Evolutionary conservation across 2,888 invertebrate genomes (phyloP), one percentile per base, ranked within the genome.

Genomic region (Drosophila flavopinicola): DNA sequence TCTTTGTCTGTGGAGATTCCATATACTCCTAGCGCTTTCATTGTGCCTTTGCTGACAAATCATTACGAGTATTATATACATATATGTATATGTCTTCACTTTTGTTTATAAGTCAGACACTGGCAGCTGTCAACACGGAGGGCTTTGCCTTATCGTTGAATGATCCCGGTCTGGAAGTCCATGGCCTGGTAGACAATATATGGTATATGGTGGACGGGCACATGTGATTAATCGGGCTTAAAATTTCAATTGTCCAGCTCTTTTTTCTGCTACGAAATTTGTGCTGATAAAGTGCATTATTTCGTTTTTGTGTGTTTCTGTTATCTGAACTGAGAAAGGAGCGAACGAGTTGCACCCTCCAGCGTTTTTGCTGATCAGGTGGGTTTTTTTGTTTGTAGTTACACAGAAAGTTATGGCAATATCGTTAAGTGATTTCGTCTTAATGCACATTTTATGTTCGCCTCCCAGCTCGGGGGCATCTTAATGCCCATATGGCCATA

Each of bases 201-300:
- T 45, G 25, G 11, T 30, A 35, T 13, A 45, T 30, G 29, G 20
- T 33, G 17, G 47, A 35, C 51, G 32, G 11, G 20, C 35, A 45
- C 54, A n/a, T 42, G 42, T 66, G 75, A 77, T 84, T 70, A 65
- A 69, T 84, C 57, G 57, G 47, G 72, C 72, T 88, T 80, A 71
- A 61, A 51, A 69, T 72, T 70, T 76, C 76, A 59, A 57, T 73
- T 69, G 57, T n/a, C 39, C 54, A 66, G 38, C 48, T 33, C 25
- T 66, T 65, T 29, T 66, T 65, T 52, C 25, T 17, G 38, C 5
- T 13, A 10, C 27, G 13, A 33, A 24, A 38, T 47, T 58, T 57
- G 11, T 58, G 64, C 63, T 67, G 74, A 72, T 87, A 73, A 75
- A 59, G 48, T 66, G 57, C 61, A 63, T 58, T 68, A 52, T 13